Base-by-base conservation (phyloP, 2,888 invertebrate genomes). In the Erebia palarica region DNA sequence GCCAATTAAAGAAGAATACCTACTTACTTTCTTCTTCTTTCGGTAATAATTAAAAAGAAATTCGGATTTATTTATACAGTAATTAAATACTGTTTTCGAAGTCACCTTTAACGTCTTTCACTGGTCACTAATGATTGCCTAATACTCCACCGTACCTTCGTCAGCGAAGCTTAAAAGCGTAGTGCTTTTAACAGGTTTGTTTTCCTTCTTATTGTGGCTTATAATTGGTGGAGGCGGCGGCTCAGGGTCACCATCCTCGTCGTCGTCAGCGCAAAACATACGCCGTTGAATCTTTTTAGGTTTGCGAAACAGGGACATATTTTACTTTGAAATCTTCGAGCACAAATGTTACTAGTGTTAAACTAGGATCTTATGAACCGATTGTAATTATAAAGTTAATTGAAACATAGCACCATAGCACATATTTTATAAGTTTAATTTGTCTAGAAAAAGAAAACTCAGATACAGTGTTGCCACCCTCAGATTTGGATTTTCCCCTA, bases 301-400 rank as follows among this genome's bases (percentile, higher is more conserved):
- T 91, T 98, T 98, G 80, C 96, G 96, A 90, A 98, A 98, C 77
- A 97, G 86, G 71, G 97, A 96, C 97, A 97, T 97, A 80, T 73
- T 81, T 57, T 53, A 53, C 27, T 61, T 11, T 44, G 44, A 61
- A 14, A 1, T 47, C 7, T 47, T 16, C 1, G 0, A 0, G 11
- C n/a, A 16, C 9, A 60, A 60, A 44, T 59, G n/a, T 59, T 10
- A 58, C 1, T 16, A 11, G 11, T 16, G 42, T 60, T 42, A 1
- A 44, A 61, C 18, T 61, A 16, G 18, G 44, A 1, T 1, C 10
- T 61, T 18, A n/a, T 36, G 8, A 14, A 21, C 5, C 7, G 27
- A 58, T 55, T 36, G 16, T 3, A n/a, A 44, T 4, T 16, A 16
- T 3, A 8, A 42, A 5, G 18, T 47, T 27, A 58, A 13, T 10